Conservation (phyloP, 1,140 invertebrate genomes). For the Pseudobourletiella spinata region DNA sequence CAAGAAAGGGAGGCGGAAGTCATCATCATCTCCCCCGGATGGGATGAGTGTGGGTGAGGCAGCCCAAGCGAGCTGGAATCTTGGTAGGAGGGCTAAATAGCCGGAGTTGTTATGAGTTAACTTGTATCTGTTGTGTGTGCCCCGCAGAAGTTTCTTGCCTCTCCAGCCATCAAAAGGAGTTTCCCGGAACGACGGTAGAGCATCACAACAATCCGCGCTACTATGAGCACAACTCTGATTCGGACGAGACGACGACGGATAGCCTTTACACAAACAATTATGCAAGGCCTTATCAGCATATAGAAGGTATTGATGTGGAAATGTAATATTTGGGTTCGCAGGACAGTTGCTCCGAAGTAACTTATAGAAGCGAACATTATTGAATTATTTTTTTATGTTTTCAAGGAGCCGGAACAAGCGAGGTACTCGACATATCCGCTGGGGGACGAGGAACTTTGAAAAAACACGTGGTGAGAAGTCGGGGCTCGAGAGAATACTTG, state of each 20-base stretch:
- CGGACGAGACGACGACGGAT: conserved; percentile 19
- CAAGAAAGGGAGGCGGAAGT: conserved; percentile 25
- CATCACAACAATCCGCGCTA: conserved; percentile 7
- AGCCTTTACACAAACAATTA: conserved; percentile 17
- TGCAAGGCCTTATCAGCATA: conserved; percentile 19
- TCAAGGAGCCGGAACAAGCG: no score
- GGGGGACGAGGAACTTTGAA: conserved; percentile 11
- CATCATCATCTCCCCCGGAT: conserved; percentile 9
- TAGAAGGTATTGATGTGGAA: no score
- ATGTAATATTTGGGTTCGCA: no score
- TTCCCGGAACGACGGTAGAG: background rate
- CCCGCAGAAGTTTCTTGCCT: conserved; percentile 9
- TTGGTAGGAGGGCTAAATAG: no score
- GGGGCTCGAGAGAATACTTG: conserved; percentile 19
- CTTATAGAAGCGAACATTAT: no score
- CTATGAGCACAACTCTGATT: conserved; percentile 24
- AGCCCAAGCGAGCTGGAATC: no score
- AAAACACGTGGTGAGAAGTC: conserved; percentile 4
- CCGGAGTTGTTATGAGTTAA: no score
- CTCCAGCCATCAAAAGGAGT: conserved; percentile 5
- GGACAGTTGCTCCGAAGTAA: no score
- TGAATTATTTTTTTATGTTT: no score
- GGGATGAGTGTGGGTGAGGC: conserved; percentile 12
- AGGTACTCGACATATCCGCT: background rate
- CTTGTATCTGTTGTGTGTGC: no score